A percentile compares a stretch with the other conserved stretches of the same genome.
phyloP scores from a whole-genome alignment of 2,888 invertebrate genomes.

The Andrena bicolor region DNA sequence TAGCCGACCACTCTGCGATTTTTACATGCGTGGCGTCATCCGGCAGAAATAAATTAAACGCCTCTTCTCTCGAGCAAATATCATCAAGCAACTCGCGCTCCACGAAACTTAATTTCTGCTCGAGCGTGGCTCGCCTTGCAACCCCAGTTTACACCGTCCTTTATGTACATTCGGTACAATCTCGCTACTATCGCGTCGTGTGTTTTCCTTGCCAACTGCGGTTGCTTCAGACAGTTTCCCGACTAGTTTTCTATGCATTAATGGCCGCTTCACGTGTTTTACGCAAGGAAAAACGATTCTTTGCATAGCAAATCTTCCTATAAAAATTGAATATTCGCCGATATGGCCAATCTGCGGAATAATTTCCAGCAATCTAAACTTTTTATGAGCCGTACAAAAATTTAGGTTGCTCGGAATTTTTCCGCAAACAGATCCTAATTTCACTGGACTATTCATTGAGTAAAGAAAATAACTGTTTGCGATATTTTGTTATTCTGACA shows the following conservation, averaged over 20 bases:
- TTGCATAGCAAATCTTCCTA: no score
- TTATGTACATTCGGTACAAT: conserved; percentile 12
- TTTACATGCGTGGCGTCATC: conserved; percentile 4
- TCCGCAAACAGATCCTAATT: no score
- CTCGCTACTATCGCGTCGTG: not conserved
- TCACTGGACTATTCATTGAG: no score
- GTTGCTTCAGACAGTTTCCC: not conserved
- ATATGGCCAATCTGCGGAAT: no score
- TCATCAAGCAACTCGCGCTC: conserved; percentile 15
- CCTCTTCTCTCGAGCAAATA: conserved; percentile 3
- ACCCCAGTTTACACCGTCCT: conserved; percentile 9
- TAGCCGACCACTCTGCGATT: not conserved
- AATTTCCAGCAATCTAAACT: no score
- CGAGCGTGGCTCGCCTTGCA: conserved; percentile 1
- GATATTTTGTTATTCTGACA: no score
- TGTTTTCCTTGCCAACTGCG: conserved; percentile 1
- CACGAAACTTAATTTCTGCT: conserved; percentile 41
- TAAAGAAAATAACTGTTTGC: no score
- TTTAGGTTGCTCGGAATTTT: no score
- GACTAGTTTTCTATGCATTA: not conserved
- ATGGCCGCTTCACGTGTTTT: not conserved
- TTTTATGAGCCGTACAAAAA: no score
- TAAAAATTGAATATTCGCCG: no score
- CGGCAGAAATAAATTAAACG: conserved; percentile 26
- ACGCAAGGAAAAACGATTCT: not conserved